These are phyloP conservation scores for Pandemis corylana DNA, from an alignment of 2,888 invertebrate species.

Conservation along the genomic window DNA sequence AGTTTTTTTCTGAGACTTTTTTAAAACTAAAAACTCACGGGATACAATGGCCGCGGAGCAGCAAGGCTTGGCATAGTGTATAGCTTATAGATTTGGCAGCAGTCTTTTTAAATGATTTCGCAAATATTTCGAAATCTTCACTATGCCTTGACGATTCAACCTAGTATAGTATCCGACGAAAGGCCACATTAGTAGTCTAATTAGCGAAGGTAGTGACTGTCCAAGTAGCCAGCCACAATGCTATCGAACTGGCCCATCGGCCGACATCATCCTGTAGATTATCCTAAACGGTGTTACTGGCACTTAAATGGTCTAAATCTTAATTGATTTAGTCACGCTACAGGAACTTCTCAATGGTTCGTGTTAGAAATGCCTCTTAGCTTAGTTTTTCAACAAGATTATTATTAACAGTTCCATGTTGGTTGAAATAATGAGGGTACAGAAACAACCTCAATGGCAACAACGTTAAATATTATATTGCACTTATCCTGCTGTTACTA, in stretches of 20 bases:
- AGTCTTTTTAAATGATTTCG: neutral
- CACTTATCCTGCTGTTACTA: too few species aligned
- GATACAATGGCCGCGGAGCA: too few species aligned
- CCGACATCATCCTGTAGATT: slow-evolving; percentile 37
- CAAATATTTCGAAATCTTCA: slow-evolving; percentile 17
- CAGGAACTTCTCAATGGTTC: slow-evolving; percentile 28
- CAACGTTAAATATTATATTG: too few species aligned
- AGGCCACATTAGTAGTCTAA: slow-evolving; percentile 26
- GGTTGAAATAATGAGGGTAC: neutral
- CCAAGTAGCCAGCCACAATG: slow-evolving; percentile 31
- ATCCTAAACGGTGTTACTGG: slow-evolving; percentile 34
- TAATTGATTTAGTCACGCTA: slow-evolving; percentile 41
- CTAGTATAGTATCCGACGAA: slow-evolving; percentile 20
- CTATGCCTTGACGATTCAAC: neutral
- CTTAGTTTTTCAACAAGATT: neutral
- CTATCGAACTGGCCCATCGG: slow-evolving; percentile 36
- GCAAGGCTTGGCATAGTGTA: too few species aligned
- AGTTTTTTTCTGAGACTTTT: too few species aligned
- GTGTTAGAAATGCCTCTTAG: slow-evolving; percentile 22
- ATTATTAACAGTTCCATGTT: neutral
- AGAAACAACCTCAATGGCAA: neutral
- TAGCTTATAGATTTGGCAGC: too few species aligned
- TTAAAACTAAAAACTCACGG: too few species aligned
- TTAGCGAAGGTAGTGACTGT: slow-evolving; percentile 18
- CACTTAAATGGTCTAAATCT: slow-evolving; percentile 36